phyloP scores from a whole-genome alignment of 1,140 invertebrate genomes.

The Heterodera schachtii region DNA sequence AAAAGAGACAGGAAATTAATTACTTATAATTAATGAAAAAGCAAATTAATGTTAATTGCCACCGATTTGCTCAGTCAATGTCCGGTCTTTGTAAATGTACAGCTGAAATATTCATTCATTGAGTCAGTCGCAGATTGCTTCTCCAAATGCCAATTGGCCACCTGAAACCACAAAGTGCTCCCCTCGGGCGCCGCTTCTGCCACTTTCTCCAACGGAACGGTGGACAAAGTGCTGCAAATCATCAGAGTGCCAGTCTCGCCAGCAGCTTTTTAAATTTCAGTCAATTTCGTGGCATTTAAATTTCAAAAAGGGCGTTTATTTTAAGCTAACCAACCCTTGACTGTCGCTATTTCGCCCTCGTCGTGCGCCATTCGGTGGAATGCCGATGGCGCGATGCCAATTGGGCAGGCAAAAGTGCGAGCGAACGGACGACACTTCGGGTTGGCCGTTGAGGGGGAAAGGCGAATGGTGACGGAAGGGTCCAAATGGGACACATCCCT shows the following conservation, averaged over 20 bases:
- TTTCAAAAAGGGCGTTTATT: neutral
- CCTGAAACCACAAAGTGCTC: constrained; percentile 66
- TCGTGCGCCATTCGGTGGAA: constrained; percentile 90
- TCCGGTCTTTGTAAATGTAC: constrained; percentile 82
- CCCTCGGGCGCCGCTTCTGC: constrained; percentile 76
- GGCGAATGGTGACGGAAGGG: constrained; percentile 57
- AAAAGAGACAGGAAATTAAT: neutral
- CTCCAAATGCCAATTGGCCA: constrained; percentile 13
- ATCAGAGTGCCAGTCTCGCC: constrained; percentile 76
- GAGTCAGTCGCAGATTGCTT: too few species aligned
- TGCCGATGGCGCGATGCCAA: constrained; percentile 85
- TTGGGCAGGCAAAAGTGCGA: constrained; percentile 75
- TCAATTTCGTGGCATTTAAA: neutral
- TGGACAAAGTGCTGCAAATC: constrained; percentile 83
- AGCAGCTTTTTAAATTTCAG: constrained; percentile 72
- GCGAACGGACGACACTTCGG: constrained; percentile 71
- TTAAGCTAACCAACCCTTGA: constrained; percentile 71
- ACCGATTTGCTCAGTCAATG: constrained; percentile 74
- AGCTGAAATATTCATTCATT: constrained; percentile 76
- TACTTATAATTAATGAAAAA: too few species aligned
- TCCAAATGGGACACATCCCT: constrained; percentile 76
- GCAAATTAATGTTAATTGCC: neutral
- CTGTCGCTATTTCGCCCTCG: constrained; percentile 84
- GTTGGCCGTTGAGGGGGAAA: neutral
- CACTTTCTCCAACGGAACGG: constrained; percentile 84